Percentiles rank a stretch among this genome's conserved stretches.
These are phyloP conservation scores for Ischnus inquisitorius DNA, from an alignment of 2,888 invertebrate species.

Conservation along the genomic window DNA sequence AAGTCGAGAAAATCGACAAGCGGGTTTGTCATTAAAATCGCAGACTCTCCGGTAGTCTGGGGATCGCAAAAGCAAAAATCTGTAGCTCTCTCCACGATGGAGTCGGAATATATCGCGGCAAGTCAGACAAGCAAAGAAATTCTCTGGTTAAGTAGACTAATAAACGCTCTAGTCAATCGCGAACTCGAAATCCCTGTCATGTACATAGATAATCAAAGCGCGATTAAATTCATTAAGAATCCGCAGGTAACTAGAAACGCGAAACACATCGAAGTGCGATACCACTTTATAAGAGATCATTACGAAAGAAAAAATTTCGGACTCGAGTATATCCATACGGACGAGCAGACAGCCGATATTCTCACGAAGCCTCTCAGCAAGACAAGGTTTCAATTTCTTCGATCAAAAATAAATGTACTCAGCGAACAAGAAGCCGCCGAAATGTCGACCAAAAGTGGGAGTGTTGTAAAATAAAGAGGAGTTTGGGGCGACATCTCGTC, in stretches of 20 bases:
- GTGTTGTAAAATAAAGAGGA: slow-evolving; percentile 41
- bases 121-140: slow-evolving; percentile 53
- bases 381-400: slow-evolving; percentile 30
- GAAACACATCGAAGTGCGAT: slow-evolving; percentile 66
- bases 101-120: slow-evolving; percentile 66
- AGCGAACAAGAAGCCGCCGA: not conserved
- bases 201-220: slow-evolving; percentile 63
- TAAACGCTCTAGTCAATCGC: slow-evolving; percentile 28
- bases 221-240: slow-evolving; percentile 60
- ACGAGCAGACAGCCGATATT: slow-evolving; percentile 45
- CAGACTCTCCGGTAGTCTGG: slow-evolving; percentile 63
- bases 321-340: slow-evolving; percentile 28
- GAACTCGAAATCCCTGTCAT: slow-evolving; percentile 16
- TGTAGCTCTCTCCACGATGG: slow-evolving; percentile 65
- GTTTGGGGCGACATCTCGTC: too few species aligned
- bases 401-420: slow-evolving; percentile 22
- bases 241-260: slow-evolving; percentile 45
- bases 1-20: slow-evolving; percentile 66
- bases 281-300: slow-evolving; percentile 52
- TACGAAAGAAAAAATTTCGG: slow-evolving; percentile 45
- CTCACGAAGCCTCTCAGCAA: slow-evolving; percentile 57
- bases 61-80: slow-evolving; percentile 61
- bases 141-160: slow-evolving; percentile 58
- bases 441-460: slow-evolving; percentile 44
- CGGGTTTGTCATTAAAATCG: slow-evolving; percentile 62